These are phyloP conservation scores for Eulemur rubriventer DNA, from an alignment of 2,797 vertebrate species.

Conservation along the genomic window DNA sequence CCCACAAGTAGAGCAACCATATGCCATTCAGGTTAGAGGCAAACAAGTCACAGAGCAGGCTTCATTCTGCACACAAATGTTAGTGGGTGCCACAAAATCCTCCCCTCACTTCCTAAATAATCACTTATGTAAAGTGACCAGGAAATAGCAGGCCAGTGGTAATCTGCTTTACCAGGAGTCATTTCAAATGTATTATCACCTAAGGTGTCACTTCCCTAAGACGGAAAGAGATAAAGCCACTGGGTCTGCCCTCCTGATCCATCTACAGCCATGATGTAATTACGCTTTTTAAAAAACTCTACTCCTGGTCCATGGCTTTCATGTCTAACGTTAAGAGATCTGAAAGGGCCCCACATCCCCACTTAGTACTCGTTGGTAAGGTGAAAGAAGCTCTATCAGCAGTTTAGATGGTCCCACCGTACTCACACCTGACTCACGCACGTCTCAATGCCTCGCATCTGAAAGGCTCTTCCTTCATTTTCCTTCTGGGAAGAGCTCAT, in stretches of 20 bases:
- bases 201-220: not conserved
- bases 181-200: not conserved
- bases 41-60: not conserved
- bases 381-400: not conserved
- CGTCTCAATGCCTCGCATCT: not conserved
- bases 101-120: not conserved
- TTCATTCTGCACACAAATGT: not conserved
- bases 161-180: not conserved
- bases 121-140: not conserved
- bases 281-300: not conserved
- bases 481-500: not conserved
- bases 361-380: not conserved
- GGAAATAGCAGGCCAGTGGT: not conserved
- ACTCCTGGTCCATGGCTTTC: not conserved
- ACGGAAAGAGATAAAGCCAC: not conserved
- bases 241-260: not conserved
- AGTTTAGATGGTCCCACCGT: not conserved
- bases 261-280: not conserved
- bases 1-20: not conserved
- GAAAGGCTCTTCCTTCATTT: not conserved
- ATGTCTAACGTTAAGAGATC: not conserved
- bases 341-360: not conserved
- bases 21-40: not conserved
- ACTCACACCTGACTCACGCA: not conserved
- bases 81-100: not conserved